Evolutionary conservation across 2,797 vertebrate species (phyloP).

Genomic region (Myioborus miniatus): DNA sequence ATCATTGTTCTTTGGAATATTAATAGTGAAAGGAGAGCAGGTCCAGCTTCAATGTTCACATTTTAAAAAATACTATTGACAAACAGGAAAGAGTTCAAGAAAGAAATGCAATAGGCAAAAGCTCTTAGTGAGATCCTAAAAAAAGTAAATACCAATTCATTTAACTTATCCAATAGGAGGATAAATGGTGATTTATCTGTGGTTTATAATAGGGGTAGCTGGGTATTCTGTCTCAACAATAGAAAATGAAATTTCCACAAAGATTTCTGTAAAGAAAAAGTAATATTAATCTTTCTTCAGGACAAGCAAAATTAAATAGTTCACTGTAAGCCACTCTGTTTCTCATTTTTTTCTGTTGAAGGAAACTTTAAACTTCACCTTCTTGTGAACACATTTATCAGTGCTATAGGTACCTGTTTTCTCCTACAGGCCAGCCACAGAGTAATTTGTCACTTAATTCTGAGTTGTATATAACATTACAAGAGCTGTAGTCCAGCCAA

Average conservation of each 20-base stretch:
- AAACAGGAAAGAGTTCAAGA: neutral
- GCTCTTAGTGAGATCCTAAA: neutral
- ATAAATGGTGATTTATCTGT: neutral
- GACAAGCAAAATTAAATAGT: neutral
- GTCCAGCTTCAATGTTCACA: neutral
- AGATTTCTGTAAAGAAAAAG: slow-evolving; percentile 8
- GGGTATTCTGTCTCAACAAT: slow-evolving; percentile 23
- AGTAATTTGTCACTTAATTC: slow-evolving; percentile 51
- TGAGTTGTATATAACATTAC: slow-evolving; percentile 12
- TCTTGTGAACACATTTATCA: neutral
- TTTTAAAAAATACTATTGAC: neutral
- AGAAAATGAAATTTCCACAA: slow-evolving; percentile 40
- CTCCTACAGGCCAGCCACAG: neutral
- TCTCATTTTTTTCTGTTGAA: neutral
- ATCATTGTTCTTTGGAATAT: neutral
- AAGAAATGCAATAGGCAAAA: slow-evolving; percentile 1
- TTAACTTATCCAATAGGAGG: neutral
- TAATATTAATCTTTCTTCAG: slow-evolving; percentile 25
- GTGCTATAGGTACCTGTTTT: neutral
- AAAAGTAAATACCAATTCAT: neutral
- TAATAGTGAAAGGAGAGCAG: neutral
- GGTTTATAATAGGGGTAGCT: neutral
- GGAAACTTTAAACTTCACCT: slow-evolving; percentile 31
- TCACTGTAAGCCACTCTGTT: neutral
- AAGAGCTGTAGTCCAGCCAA: slow-evolving; percentile 39